Percentiles rank a stretch among this genome's conserved stretches.
These are phyloP conservation scores for Macrotrachela quadricornifera DNA, from an alignment of 1,140 invertebrate genomes.

Conservation along the genomic window DNA sequence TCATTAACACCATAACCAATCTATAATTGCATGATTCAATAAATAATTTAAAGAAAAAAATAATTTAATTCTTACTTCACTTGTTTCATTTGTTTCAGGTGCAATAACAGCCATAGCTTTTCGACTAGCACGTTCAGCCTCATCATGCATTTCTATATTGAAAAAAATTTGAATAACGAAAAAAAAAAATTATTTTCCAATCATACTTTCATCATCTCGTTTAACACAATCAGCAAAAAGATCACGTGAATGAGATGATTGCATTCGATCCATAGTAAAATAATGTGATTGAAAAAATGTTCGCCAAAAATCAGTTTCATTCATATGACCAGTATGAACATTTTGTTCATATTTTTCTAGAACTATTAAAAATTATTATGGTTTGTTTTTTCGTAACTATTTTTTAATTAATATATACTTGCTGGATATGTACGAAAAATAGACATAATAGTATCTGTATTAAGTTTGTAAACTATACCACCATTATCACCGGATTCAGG, in stretches of 20 bases:
- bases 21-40: too few species aligned
- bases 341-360: conserved; percentile 85
- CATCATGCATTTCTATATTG: neutral
- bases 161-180: neutral
- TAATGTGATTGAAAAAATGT: conserved; percentile 99
- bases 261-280: conserved; percentile 84
- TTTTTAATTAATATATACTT: too few species aligned
- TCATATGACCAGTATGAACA: conserved; percentile 68
- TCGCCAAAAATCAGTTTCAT: conserved; percentile 92
- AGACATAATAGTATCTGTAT: conserved; percentile 80
- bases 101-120: too few species aligned
- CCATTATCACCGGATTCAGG: conserved; percentile 90
- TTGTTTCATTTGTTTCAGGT: too few species aligned
- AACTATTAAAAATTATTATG: too few species aligned
- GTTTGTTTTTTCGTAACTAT: too few species aligned
- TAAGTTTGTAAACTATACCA: conserved; percentile 78
- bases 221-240: conserved; percentile 89
- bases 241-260: conserved; percentile 50
- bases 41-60: too few species aligned
- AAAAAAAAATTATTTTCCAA: neutral
- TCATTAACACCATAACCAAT: too few species aligned
- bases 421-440: conserved; percentile 97
- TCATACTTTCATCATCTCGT: conserved; percentile 56
- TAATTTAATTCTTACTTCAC: too few species aligned
- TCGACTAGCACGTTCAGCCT: conserved; percentile 3